Evolutionary conservation across 2,797 vertebrate genomes (phyloP).

Genomic region (Pteropus rufus): DNA sequence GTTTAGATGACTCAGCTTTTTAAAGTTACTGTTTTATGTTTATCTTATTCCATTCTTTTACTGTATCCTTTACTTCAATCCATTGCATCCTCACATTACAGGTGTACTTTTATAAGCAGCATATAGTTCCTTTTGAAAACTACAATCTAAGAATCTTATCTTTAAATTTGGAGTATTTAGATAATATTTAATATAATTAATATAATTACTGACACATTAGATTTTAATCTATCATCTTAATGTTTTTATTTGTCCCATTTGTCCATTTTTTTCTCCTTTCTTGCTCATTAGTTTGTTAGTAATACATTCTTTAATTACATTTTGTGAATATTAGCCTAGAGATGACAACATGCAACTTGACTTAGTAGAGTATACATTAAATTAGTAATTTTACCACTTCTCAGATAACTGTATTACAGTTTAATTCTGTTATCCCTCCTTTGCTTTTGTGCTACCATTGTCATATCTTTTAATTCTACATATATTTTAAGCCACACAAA

Average conservation of each 20-base stretch:
- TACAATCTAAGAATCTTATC: not conserved
- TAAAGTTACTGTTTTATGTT: not conserved
- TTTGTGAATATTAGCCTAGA: not conserved
- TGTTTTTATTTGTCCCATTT: not conserved
- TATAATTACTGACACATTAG: not conserved
- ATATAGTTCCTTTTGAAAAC: not conserved
- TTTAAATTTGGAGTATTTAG: not conserved
- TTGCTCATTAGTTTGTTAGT: not conserved
- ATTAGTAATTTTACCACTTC: not conserved
- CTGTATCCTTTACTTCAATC: not conserved
- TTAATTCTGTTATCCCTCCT: not conserved
- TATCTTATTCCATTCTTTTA: not conserved
- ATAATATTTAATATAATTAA: not conserved
- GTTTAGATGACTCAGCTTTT: not conserved
- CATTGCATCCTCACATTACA: not conserved
- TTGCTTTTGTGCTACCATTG: not conserved
- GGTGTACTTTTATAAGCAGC: not conserved
- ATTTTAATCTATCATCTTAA: not conserved
- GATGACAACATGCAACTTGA: not conserved
- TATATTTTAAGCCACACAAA: not conserved
- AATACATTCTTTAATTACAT: not conserved
- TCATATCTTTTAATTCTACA: not conserved
- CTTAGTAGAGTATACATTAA: not conserved
- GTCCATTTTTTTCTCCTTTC: not conserved
- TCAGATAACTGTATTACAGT: not conserved